Evolutionary conservation across 1,140 invertebrate genomes (phyloP), one percentile per base, ranked within the genome.

Genomic region (Cataglyphis hispanica): DNA sequence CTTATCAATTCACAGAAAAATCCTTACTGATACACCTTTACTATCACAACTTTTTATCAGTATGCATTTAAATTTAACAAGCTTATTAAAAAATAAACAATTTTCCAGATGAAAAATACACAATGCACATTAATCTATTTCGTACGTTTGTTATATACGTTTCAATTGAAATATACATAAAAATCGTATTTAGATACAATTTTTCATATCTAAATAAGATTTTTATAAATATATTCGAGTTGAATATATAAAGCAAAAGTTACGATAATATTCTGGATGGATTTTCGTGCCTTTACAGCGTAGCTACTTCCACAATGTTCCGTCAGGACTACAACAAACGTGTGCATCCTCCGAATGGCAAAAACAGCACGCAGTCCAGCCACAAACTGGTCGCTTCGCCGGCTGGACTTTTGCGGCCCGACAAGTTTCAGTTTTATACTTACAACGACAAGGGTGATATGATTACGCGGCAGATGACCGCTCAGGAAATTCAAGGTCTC

Each of bases 401-500:
- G 3, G 97, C 97, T 0, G 96, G 97, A 89, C 94, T 98, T 3
- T 93, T 98, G 3, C 97, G 97, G 85, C 98, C 97, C 3, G 97
- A 98, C 91, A 95, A 96, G 94, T 98, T 98, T 94, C 97, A 98
- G 93, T 98, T 98, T 92, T 98, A 98, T 91, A 98, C 97, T 0
- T 97, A 98, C 90, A 97, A 98, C 91, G 97, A 98, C 89, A 96
- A 96, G 61, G 97, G 97, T 31, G 97, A 98, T 91, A 95, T 98
- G 31, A 96, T 98, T 1, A 98, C 97, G 91, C 95, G 97, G 86
- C 95, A 98, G 43, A 98, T 98, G 98, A 98, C 97, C 40, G 95
- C 98, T 88, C 96, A 97, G 89, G 97, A 98, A 94, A 98, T 98
- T 78, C 97, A 98, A 92, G 97, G 97, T 61, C 97, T 98, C 74